These are phyloP conservation scores for Cyphomyrus discorhynchus DNA, from an alignment of 2,113 vertebrate species.

Conservation along the genomic window DNA sequence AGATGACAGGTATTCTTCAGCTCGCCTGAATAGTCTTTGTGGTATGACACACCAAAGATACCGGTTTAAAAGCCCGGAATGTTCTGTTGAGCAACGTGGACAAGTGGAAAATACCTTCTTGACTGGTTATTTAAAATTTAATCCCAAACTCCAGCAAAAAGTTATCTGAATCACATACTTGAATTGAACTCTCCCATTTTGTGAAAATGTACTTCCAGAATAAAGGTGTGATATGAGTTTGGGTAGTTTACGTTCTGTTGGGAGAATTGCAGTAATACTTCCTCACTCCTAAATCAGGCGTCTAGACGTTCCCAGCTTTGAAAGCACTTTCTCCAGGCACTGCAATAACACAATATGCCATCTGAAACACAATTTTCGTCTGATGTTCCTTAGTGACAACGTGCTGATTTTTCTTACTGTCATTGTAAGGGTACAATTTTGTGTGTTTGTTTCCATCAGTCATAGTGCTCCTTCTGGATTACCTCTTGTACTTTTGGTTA, in stretches of 20 bases:
- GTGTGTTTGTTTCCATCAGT: background rate
- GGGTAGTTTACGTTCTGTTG: background rate
- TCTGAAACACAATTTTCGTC: background rate
- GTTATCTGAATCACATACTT: slow-evolving; percentile 3
- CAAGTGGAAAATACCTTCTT: background rate
- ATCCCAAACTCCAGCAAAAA: background rate
- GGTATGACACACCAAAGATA: slow-evolving; percentile 1
- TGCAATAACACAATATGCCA: background rate
- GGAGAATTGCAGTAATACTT: background rate
- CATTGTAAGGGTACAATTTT: background rate
- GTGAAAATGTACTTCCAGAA: background rate
- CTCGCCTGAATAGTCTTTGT: background rate
- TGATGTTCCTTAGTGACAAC: background rate
- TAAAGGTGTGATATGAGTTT: background rate
- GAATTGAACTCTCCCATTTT: background rate
- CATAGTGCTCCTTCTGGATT: background rate
- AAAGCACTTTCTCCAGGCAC: background rate
- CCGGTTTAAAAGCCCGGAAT: background rate
- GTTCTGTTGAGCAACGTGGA: background rate
- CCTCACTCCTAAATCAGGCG: background rate
- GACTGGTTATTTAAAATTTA: background rate
- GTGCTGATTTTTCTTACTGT: background rate
- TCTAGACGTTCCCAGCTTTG: background rate
- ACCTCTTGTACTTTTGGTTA: background rate
- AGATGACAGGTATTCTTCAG: background rate